Percentiles rank a stretch among this genome's conserved stretches.
phyloP scores from a whole-genome alignment of 2,888 invertebrate species.

The Orchesella flavescens region DNA sequence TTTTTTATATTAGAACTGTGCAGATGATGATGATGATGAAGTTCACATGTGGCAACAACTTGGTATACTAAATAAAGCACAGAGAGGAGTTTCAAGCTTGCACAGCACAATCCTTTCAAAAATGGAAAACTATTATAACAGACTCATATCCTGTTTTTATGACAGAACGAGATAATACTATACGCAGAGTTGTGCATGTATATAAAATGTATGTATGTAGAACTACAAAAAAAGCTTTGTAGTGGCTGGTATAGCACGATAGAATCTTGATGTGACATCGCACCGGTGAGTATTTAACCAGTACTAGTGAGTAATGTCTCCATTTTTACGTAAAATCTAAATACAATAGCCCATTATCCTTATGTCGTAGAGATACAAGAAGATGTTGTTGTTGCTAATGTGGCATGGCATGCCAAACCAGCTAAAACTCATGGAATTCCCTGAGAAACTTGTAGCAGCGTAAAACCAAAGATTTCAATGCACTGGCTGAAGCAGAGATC shows the following conservation, averaged over 20 bases:
- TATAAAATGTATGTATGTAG: neutral
- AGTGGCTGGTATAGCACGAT: neutral
- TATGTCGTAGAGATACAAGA: neutral
- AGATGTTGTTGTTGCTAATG: slow-evolving; percentile 10
- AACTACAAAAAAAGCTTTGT: neutral
- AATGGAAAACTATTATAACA: slow-evolving; percentile 19
- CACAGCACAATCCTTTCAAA: neutral
- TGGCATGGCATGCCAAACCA: no score
- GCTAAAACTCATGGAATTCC: no score
- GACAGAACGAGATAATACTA: neutral
- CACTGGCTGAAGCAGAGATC: no score
- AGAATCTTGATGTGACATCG: neutral
- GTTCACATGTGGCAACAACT: neutral
- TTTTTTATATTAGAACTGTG: neutral
- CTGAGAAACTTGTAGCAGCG: no score
- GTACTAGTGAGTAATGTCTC: slow-evolving; percentile 32
- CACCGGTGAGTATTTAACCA: neutral
- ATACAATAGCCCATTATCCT: slow-evolving; percentile 55
- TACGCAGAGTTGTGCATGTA: neutral
- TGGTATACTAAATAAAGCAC: no score
- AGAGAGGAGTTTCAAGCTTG: neutral
- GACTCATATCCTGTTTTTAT: slow-evolving; percentile 41
- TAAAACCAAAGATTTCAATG: no score
- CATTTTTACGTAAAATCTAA: neutral
- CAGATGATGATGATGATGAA: neutral